These are phyloP conservation scores for Platerodrilus igneus DNA, from an alignment of 2,888 invertebrate species.

Conservation along the genomic window DNA sequence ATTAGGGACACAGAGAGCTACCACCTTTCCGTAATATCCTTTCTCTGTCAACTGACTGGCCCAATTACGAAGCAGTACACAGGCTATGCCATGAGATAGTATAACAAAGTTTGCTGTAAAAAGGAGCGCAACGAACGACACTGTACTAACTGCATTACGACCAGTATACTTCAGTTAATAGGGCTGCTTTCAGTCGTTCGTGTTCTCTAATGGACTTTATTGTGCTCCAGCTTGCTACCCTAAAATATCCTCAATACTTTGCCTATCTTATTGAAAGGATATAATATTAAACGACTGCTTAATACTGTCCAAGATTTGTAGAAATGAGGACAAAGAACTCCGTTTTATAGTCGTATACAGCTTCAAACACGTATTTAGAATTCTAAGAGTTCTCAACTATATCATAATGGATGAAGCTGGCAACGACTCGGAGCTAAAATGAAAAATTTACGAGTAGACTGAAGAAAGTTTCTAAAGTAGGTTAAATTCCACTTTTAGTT, in stretches of 20 bases:
- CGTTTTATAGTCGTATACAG: too few species aligned
- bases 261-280: too few species aligned
- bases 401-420: too few species aligned
- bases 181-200: conserved; percentile 44
- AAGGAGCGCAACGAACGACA: conserved; percentile 39
- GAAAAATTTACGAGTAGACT: too few species aligned
- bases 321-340: too few species aligned
- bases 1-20: conserved; percentile 33
- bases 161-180: conserved; percentile 47
- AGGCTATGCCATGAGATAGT: conserved; percentile 33
- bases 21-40: conserved; percentile 26
- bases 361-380: too few species aligned
- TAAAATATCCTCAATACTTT: conserved; percentile 27
- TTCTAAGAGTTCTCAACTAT: too few species aligned
- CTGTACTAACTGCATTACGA: conserved; percentile 44
- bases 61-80: conserved; percentile 28
- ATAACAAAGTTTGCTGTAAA: conserved; percentile 45
- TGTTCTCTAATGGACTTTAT: conserved; percentile 45
- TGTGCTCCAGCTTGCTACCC: conserved; percentile 37
- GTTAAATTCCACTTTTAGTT: too few species aligned
- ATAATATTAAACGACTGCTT: too few species aligned
- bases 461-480: too few species aligned
- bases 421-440: too few species aligned
- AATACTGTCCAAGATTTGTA: too few species aligned
- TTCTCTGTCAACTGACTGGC: conserved; percentile 25